A percentile compares a stretch with the other conserved stretches of the same genome.
phyloP scores from a whole-genome alignment of 2,113 vertebrate genomes.

The Pyrgilauda ruficollis region DNA sequence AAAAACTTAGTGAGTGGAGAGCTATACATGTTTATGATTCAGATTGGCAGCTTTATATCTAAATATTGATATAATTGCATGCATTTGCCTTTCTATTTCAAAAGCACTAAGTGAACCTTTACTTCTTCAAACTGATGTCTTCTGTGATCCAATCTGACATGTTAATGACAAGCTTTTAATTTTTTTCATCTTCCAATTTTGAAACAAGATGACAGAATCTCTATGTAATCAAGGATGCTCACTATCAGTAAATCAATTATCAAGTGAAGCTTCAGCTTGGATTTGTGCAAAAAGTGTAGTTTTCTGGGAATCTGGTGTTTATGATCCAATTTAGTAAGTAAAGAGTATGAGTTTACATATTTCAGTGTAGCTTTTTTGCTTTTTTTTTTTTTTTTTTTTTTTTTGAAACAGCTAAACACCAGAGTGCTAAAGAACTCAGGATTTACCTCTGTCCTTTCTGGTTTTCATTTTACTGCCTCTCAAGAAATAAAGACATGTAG shows the following conservation, averaged over 20 bases:
- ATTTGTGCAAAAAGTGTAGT: neutral
- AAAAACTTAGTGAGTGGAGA: neutral
- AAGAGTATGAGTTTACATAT: neutral
- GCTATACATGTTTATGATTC: conserved; percentile 22
- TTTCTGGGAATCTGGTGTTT: neutral
- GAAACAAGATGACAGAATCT: conserved; percentile 3
- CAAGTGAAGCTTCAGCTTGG: neutral
- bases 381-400: neutral
- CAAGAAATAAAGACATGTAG: neutral
- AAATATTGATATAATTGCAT: conserved; percentile 39
- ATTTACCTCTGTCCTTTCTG: neutral
- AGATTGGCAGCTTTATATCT: conserved; percentile 33
- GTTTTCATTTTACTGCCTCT: neutral
- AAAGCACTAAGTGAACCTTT: conserved; percentile 23
- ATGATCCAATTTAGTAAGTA: neutral
- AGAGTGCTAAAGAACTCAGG: neutral
- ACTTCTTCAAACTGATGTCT: neutral
- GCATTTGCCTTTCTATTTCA: neutral
- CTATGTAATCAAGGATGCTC: neutral
- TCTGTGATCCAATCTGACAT: conserved; percentile 34
- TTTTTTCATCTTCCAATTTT: conserved; percentile 2
- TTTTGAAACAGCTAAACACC: neutral
- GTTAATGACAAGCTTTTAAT: conserved; percentile 42
- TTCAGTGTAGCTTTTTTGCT: neutral
- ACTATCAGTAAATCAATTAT: neutral